These are phyloP conservation scores for Iphiclides podalirius DNA, from an alignment of 2,888 invertebrate species.

Conservation along the genomic window DNA sequence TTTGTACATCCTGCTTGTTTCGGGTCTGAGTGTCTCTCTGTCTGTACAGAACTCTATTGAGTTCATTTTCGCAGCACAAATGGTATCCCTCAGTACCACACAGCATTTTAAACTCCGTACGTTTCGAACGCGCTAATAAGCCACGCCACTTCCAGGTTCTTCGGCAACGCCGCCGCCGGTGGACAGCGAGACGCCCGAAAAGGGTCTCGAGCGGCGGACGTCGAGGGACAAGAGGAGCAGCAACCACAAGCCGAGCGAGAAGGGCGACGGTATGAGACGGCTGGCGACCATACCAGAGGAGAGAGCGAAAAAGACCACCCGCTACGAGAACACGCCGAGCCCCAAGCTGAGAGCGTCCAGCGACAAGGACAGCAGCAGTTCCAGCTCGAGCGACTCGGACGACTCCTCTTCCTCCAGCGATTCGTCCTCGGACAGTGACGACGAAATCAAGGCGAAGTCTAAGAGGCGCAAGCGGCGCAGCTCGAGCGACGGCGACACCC, in stretches of 20 bases:
- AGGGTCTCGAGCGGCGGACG: constrained; percentile 48
- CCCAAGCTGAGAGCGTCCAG: constrained; percentile 46
- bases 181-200: constrained; percentile 62
- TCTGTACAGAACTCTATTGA: too few species aligned
- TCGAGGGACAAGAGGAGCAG: constrained; percentile 55
- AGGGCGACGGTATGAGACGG: constrained; percentile 51
- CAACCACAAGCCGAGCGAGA: constrained; percentile 55
- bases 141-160: constrained; percentile 54
- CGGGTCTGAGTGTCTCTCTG: too few species aligned
- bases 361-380: constrained; percentile 60
- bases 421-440: constrained; percentile 51
- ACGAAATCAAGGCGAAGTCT: constrained; percentile 40
- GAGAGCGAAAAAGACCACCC: constrained; percentile 51
- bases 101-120: too few species aligned
- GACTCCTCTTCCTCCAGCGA: constrained; percentile 52
- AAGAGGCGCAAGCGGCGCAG: constrained; percentile 63
- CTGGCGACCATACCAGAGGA: constrained; percentile 58
- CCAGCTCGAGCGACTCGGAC: constrained; percentile 60
- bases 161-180: constrained; percentile 62
- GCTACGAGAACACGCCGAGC: constrained; percentile 55
- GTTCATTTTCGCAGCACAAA: too few species aligned
- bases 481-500: constrained; percentile 55
- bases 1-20: too few species aligned
- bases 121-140: too few species aligned
- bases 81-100: too few species aligned